phyloP scores from a whole-genome alignment of 2,797 vertebrate species.

The Hephaestus fuliginosus region DNA sequence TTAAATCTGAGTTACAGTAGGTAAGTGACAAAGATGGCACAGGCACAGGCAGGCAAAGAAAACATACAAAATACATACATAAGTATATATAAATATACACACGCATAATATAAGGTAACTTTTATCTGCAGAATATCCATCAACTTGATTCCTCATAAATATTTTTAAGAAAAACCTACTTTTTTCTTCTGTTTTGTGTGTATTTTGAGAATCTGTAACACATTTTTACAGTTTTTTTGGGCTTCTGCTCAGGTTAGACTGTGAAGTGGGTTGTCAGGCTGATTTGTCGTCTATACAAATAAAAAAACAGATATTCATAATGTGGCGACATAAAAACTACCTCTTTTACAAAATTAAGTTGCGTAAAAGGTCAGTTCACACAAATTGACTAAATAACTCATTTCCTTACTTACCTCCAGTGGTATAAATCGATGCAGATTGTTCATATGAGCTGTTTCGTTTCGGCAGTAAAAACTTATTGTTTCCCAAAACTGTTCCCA shows the following conservation, averaged over 20 bases:
- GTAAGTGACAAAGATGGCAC: constrained; percentile 2
- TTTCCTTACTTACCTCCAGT: neutral
- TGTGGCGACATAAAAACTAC: neutral
- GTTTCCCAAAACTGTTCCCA: neutral
- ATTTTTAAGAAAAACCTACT: neutral
- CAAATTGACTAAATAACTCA: constrained; percentile 1
- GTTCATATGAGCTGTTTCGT: constrained; percentile 9
- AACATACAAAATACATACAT: neutral
- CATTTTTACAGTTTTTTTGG: neutral
- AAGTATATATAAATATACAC: too few species aligned
- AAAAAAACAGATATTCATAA: neutral
- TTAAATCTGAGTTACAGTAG: constrained; percentile 6
- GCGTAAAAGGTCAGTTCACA: neutral
- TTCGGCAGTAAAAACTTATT: neutral
- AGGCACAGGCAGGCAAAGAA: neutral
- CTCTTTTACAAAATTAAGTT: neutral
- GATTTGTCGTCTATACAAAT: neutral
- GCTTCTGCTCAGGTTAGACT: neutral
- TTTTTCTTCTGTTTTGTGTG: neutral
- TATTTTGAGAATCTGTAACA: neutral
- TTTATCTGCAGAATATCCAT: neutral
- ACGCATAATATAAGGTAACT: neutral
- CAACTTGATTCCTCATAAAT: neutral
- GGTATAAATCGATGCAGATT: neutral
- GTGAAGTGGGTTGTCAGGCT: neutral